These are phyloP conservation scores for Merops nubicus DNA, from an alignment of 2,113 vertebrate genomes.

Conservation along the genomic window DNA sequence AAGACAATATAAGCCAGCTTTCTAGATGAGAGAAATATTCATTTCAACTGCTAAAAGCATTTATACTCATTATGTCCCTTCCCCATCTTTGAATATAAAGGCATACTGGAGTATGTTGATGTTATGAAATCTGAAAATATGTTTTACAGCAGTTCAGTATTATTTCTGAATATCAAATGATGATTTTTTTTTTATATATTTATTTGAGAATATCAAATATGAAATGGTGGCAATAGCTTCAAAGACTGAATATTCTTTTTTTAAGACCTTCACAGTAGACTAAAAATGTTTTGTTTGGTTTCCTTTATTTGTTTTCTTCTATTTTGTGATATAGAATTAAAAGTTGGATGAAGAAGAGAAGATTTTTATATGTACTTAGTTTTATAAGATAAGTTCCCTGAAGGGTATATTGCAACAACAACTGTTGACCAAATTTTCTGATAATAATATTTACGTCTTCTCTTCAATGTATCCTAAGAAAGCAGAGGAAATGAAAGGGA, in stretches of 20 bases:
- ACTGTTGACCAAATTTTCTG: neutral
- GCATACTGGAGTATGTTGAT: neutral
- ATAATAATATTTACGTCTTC: neutral
- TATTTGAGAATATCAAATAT: neutral
- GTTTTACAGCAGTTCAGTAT: neutral
- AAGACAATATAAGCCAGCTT: neutral
- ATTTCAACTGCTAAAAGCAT: neutral
- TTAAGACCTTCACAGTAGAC: neutral
- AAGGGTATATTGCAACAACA: neutral
- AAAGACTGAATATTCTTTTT: neutral
- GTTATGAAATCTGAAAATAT: neutral
- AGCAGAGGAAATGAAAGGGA: neutral
- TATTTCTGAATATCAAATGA: neutral
- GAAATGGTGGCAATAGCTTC: neutral
- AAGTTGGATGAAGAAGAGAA: neutral
- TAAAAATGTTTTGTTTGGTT: fast-evolving
- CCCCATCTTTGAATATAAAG: neutral
- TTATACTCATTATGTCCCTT: neutral
- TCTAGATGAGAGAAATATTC: neutral
- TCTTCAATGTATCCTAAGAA: neutral
- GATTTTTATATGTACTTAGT: neutral
- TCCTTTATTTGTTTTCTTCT: neutral
- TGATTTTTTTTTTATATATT: neutral
- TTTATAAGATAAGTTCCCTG: neutral
- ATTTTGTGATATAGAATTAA: neutral